Percentiles rank a stretch among this genome's conserved stretches.
phyloP scores from a whole-genome alignment of 2,113 vertebrate genomes.

The Hemibagrus wyckioides region DNA sequence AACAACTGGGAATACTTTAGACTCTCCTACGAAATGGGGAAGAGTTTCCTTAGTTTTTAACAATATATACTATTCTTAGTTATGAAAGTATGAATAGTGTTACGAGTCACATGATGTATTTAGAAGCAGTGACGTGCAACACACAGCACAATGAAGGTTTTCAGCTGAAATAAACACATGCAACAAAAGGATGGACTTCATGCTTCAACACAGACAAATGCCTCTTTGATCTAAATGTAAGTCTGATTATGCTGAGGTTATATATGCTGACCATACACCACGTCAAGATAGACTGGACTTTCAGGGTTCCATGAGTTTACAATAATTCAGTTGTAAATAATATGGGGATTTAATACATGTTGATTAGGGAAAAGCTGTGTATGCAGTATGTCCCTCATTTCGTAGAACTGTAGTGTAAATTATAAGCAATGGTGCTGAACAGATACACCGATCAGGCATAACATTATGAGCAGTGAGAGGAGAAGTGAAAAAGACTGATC shows the following conservation, averaged over 20 bases:
- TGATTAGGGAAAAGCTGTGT: background rate
- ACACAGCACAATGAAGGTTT: constrained; percentile 12
- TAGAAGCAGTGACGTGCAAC: background rate
- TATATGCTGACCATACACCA: background rate
- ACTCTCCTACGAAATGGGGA: background rate
- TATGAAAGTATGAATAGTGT: background rate
- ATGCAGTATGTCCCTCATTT: background rate
- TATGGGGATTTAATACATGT: background rate
- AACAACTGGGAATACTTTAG: background rate
- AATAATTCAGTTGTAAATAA: background rate
- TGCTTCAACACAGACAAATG: constrained; percentile 4
- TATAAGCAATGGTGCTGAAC: background rate
- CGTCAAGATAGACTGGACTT: background rate
- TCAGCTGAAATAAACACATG: constrained; percentile 8
- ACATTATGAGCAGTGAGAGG: no score
- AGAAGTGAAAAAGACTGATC: no score
- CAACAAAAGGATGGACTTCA: background rate
- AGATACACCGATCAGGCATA: no score
- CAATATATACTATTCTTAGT: background rate
- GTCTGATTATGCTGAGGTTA: background rate
- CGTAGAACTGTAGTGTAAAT: background rate
- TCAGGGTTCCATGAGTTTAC: background rate
- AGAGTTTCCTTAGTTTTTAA: background rate
- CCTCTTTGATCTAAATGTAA: constrained; percentile 5
- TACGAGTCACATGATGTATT: background rate